Evolutionary conservation across 1,140 invertebrate species (phyloP).

Genomic region (Papilio aristodemus): DNA sequence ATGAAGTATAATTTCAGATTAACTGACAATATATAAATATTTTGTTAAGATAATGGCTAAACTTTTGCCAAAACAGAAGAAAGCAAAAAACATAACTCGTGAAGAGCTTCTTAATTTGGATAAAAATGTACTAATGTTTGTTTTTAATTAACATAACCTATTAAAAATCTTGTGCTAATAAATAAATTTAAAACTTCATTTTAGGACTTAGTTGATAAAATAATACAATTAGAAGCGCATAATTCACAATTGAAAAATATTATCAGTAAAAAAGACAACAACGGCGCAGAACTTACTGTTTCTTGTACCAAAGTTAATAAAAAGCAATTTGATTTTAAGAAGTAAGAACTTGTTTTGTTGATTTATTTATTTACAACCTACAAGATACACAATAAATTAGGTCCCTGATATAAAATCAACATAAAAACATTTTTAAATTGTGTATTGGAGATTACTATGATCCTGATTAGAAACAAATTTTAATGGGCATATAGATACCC

Average conservation of each 20-base stretch:
- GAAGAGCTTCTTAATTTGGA: conserved; percentile 58
- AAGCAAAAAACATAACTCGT: conserved; percentile 42
- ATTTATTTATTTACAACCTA: background rate
- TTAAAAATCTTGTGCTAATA: conserved; percentile 19
- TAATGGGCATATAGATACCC: no score
- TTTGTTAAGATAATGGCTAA: conserved; percentile 41
- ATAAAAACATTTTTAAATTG: background rate
- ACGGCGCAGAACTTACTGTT: conserved; percentile 32
- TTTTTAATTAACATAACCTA: conserved; percentile 40
- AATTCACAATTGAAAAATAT: conserved; percentile 84
- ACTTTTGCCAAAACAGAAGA: conserved; percentile 54
- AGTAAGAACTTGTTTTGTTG: conserved; percentile 67
- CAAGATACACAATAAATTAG: no score
- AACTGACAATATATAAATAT: no score
- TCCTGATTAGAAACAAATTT: no score
- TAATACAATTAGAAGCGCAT: conserved; percentile 83
- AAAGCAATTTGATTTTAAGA: conserved; percentile 83
- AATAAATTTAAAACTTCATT: conserved; percentile 36
- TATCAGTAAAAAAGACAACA: conserved; percentile 75
- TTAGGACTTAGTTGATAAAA: conserved; percentile 83
- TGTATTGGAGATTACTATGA: no score
- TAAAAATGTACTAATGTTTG: conserved; percentile 60
- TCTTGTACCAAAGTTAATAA: conserved; percentile 43
- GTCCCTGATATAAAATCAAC: no score
- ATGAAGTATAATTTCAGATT: no score